Conservation (phyloP, 2,888 invertebrate species). For the Eupithecia subumbrata region DNA sequence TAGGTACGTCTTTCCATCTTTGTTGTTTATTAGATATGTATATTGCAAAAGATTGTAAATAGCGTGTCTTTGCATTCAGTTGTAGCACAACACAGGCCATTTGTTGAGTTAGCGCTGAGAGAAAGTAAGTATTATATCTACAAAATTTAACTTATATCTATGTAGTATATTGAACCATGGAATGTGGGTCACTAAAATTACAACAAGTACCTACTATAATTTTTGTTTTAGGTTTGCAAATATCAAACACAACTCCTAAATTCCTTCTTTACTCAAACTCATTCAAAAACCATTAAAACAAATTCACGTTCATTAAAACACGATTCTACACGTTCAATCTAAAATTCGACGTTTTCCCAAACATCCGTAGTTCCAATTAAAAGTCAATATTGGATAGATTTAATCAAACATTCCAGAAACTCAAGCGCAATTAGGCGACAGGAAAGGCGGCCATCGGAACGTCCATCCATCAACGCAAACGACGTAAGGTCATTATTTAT, state of each 20-base stretch:
- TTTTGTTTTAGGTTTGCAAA: neutral
- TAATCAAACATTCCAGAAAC: constrained; percentile 31
- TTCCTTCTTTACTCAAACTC: neutral
- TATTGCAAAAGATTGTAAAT: too few species aligned
- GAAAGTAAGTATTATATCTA: too few species aligned
- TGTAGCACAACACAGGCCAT: too few species aligned
- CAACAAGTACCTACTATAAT: neutral
- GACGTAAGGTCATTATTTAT: constrained; percentile 71
- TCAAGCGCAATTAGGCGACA: constrained; percentile 40
- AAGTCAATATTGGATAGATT: constrained; percentile 22
- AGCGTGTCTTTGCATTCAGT: too few species aligned
- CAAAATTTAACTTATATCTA: too few species aligned
- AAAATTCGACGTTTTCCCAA: constrained; percentile 8
- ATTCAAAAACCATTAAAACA: neutral
- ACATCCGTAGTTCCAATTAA: constrained; percentile 16
- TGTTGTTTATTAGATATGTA: too few species aligned
- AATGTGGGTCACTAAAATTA: too few species aligned
- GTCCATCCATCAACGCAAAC: constrained; percentile 73
- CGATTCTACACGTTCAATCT: constrained; percentile 4
- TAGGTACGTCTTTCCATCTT: too few species aligned
- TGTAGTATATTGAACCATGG: too few species aligned
- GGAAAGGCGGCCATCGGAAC: constrained; percentile 48
- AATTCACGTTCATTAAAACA: constrained; percentile 5
- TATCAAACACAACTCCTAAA: neutral
- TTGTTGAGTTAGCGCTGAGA: too few species aligned